Evolutionary conservation across 1,140 invertebrate genomes (phyloP).

Genomic region (Teleogryllus occipitalis): DNA sequence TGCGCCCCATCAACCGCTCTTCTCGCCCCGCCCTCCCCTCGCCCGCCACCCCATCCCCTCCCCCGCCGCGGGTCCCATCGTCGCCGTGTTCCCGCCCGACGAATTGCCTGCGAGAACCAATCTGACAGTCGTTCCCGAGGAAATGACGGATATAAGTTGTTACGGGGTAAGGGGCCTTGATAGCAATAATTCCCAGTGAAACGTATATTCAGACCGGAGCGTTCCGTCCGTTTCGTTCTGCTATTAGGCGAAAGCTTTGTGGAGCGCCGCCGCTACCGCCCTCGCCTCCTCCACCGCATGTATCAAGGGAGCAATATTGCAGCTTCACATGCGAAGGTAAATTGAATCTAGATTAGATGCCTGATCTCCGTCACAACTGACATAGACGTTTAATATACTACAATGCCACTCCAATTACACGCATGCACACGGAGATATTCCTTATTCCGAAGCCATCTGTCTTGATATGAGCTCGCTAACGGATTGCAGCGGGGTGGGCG

Average conservation of each 20-base stretch:
- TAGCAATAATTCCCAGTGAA: background rate
- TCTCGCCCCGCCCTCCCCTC: too few species aligned
- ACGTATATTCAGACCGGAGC: background rate
- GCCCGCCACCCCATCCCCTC: too few species aligned
- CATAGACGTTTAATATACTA: background rate
- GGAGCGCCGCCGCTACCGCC: background rate
- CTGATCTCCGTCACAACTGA: background rate
- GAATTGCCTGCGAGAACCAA: background rate
- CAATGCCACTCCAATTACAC: background rate
- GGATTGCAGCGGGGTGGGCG: too few species aligned
- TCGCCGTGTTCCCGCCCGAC: background rate
- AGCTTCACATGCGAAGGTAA: background rate
- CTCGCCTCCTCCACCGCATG: background rate
- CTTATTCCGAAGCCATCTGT: background rate
- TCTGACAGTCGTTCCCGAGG: background rate
- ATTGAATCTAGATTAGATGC: constrained; percentile 5
- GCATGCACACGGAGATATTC: background rate
- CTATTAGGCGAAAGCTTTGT: background rate
- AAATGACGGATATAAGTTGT: background rate
- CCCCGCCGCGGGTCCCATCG: too few species aligned
- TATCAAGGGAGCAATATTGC: background rate
- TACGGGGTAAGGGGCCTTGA: background rate
- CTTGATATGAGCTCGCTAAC: background rate
- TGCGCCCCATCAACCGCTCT: too few species aligned
- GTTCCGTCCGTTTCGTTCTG: background rate